Base-by-base conservation (phyloP, 2,888 invertebrate species). In the Dioctria rufipes region DNA sequence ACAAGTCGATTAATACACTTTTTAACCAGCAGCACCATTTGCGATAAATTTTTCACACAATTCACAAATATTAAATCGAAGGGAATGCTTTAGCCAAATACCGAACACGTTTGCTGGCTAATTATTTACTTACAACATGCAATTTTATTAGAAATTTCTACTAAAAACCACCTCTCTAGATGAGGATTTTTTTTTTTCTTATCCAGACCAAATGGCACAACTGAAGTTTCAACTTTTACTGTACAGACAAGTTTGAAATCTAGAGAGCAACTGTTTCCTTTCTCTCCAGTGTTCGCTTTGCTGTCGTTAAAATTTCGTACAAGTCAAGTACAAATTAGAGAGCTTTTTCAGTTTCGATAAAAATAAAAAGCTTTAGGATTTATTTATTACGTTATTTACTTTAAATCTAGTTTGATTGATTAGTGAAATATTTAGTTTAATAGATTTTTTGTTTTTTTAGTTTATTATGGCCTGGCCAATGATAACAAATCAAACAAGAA, bases 261-360 rank as follows among this genome's bases (percentile, higher is more conserved):
- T 71, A 54, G 71, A 71, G 71, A 71, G 71, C 71, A 54, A 71
- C 71, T 71, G 71, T 54, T 71, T 54, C 54, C 54, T 40, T 54
- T 43, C 54, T 71, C 54, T 71, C 54, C 71, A 5, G 39, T 13
- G 11, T 8, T 39, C 69, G 60, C 25, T 25, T 25, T 25, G 25
- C 25, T 25, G 25, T 25, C 25, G 58, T 58, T 58, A 11, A 11
- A 58, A 5, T 58, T 58, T 25, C 58, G 25, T 11, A 58, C 25
- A 25, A 25, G 25, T 25, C 25, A 25, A 25, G 25, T 25, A 1
- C 25, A 25, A 25, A 25, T 25, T 25, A 46, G 46, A 46, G 8
- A 46, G 46, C 54, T 54, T 54, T 54, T 11, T 54, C 54, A 5
- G 8, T 46, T 54, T 54, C 54, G 54, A 3, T 54, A 54, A 54